Evolutionary conservation across 2,888 invertebrate species (phyloP), one percentile per base, ranked within the genome.

Genomic region (Brachyopa scutellaris): DNA sequence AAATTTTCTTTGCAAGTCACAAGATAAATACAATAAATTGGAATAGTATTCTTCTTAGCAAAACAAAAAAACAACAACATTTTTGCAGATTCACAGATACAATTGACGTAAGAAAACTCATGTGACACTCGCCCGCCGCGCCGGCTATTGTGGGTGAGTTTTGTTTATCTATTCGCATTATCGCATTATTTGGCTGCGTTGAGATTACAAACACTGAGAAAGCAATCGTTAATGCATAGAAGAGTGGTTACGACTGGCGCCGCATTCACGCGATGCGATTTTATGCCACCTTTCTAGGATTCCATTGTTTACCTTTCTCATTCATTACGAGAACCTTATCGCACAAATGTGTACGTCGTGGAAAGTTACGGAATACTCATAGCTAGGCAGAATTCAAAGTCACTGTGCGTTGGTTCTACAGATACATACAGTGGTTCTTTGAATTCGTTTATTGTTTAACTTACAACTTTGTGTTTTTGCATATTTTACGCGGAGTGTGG

Each of bases 91-190:
- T 1, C 9, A 8, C 51, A 11, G 1, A n/a, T n/a, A n/a, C 51
- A 51, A 51, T 51, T 51, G 51, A 51, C 51, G 51, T 31, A 51
- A 31, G 51, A 51, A 51, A 29, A 51, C 31, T 51, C 51, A 51
- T 51, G 51, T 51, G 51, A 51, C 51, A 51, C 1, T n/a, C 51
- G 17, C 51, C 31, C 17, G 17, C 17, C 1, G 5, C 51, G 17
- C 51, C 31, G 31, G 17, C 17, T 51, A 17, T 51, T 51, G 31
- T 51, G 51, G 29, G 51, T 31, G 15, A 1, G 7, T 31, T 51
- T 51, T 31, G 31, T 17, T 8, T 31, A 51, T 31, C 15, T 51
- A 51, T 51, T 31, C 31, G 31, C 9, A 51, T 51, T 29, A 31
- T 51, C n/a, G 15, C 17, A 0, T n/a, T 7, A 51, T 17, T 51